Evolutionary conservation across 2,888 invertebrate genomes (phyloP).

Genomic region (Erebia aethiops): DNA sequence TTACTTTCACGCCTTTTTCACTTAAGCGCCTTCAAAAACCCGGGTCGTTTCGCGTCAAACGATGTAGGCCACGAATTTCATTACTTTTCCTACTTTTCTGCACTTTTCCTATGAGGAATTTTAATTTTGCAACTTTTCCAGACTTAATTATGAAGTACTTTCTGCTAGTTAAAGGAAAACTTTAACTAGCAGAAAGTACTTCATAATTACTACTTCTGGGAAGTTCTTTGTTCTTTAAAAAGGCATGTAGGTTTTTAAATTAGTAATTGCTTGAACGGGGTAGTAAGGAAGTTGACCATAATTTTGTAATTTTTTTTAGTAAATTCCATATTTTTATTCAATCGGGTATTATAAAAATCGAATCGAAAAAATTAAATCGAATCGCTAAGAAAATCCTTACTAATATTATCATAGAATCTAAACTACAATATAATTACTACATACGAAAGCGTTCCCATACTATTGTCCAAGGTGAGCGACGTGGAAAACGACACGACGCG

Average conservation of each 20-base stretch:
- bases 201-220: slow-evolving; percentile 2
- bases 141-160: too few species aligned
- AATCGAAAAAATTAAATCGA: too few species aligned
- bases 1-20: slow-evolving; percentile 1
- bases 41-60: background rate
- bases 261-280: slow-evolving; percentile 13
- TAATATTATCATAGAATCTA: too few species aligned
- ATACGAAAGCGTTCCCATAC: too few species aligned
- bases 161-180: too few species aligned
- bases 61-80: slow-evolving; percentile 15
- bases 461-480: too few species aligned
- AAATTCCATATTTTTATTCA: background rate
- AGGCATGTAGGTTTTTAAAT: slow-evolving; percentile 7
- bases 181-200: background rate
- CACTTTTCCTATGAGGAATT: slow-evolving; percentile 7
- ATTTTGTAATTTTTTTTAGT: background rate
- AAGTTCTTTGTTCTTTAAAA: slow-evolving; percentile 7
- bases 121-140: slow-evolving; percentile 12
- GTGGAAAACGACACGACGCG: too few species aligned
- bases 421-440: too few species aligned
- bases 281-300: background rate
- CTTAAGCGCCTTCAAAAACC: background rate
- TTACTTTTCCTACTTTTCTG: slow-evolving; percentile 15
- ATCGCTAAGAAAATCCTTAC: too few species aligned
- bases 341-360: too few species aligned